Evolutionary conservation across 2,888 invertebrate genomes (phyloP).

Genomic region (Melinopterus prodromus): DNA sequence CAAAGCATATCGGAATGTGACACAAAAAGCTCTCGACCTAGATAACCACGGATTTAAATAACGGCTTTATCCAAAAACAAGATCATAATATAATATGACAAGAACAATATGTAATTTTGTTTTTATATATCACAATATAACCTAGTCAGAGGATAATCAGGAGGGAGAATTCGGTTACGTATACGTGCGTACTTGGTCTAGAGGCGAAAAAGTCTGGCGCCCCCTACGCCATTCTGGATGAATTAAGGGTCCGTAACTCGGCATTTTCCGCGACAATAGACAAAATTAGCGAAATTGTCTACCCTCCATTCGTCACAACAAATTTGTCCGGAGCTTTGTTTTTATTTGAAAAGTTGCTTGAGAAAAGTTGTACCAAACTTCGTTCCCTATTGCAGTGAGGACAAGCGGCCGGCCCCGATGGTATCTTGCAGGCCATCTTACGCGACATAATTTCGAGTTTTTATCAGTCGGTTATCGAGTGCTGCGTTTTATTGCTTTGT

Average conservation of each 20-base stretch:
- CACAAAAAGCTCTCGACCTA: no score
- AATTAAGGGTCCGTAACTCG: background rate
- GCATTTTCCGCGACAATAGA: slow-evolving; percentile 4
- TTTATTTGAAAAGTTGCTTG: background rate
- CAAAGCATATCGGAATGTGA: no score
- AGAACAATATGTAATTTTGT: background rate
- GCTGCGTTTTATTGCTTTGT: background rate
- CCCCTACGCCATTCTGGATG: background rate
- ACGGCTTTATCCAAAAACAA: background rate
- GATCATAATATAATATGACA: background rate
- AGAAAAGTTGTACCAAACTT: background rate
- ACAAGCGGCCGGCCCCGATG: background rate
- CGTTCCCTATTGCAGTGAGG: background rate
- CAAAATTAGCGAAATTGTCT: slow-evolving; percentile 4
- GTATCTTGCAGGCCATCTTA: background rate
- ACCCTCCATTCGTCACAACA: background rate
- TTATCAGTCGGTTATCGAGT: background rate
- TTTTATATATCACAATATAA: background rate
- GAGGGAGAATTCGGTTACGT: background rate
- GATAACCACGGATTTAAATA: background rate
- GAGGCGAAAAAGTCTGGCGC: background rate
- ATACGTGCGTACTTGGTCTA: background rate
- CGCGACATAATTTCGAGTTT: background rate
- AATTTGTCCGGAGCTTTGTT: background rate
- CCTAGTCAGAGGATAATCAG: background rate